These are phyloP conservation scores for Alosa alosa DNA, from an alignment of 2,113 vertebrate species.

Conservation along the genomic window DNA sequence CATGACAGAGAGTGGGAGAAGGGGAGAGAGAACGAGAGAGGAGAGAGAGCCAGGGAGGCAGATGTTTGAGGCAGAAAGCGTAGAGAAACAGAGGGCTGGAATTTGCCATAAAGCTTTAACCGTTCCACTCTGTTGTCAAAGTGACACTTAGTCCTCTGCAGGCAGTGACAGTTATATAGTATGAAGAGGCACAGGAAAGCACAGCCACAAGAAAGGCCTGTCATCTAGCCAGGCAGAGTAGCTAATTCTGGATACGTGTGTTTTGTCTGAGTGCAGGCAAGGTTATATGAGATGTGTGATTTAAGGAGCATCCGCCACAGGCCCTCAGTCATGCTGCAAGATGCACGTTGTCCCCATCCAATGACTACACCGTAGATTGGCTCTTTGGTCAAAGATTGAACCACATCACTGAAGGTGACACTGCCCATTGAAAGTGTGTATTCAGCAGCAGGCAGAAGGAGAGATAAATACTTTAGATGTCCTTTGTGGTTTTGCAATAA, in stretches of 20 bases:
- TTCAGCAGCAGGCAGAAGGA: not conserved
- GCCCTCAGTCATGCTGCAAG: not conserved
- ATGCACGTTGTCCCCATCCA: not conserved
- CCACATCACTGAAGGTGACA: not conserved
- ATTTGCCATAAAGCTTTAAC: slow-evolving; percentile 6
- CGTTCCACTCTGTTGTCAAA: not conserved
- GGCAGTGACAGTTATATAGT: not conserved
- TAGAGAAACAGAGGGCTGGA: slow-evolving; percentile 7
- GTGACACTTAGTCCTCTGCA: not conserved
- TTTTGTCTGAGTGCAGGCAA: not conserved
- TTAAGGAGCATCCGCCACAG: not conserved
- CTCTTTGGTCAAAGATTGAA: not conserved
- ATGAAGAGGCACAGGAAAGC: not conserved
- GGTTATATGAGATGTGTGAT: slow-evolving; percentile 4
- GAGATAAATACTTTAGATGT: not conserved
- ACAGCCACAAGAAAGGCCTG: not conserved
- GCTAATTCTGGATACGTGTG: not conserved
- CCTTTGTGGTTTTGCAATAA: not conserved
- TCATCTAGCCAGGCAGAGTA: not conserved
- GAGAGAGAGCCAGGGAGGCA: not conserved
- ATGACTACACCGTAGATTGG: not conserved
- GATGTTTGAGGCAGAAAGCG: slow-evolving; percentile 6
- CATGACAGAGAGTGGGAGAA: not conserved
- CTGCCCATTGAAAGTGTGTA: not conserved
- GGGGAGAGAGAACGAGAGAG: not conserved